Conservation (phyloP, 2,888 invertebrate species). For the Abscondita cerata region DNA sequence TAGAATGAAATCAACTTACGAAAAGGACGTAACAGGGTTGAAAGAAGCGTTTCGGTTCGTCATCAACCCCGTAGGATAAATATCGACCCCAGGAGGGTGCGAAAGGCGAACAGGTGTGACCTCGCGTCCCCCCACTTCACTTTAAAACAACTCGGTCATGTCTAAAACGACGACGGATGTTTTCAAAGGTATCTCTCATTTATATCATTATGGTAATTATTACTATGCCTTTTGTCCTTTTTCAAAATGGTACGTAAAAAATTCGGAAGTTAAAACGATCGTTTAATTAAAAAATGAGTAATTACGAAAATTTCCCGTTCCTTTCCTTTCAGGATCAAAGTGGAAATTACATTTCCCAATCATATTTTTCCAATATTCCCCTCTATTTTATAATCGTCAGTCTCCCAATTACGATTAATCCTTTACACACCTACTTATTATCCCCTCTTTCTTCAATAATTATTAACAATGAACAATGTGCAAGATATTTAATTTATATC, state of each 20-base stretch:
- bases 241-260: neutral
- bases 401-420: conserved; percentile 5
- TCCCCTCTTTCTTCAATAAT: neutral
- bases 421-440: conserved; percentile 5
- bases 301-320: too few relatives aligned
- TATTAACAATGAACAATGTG: conserved; percentile 1
- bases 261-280: neutral
- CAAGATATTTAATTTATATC: conserved; percentile 5
- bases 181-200: conserved; percentile 53
- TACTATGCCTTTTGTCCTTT: conserved; percentile 37
- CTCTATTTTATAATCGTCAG: neutral
- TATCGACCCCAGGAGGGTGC: conserved; percentile 47
- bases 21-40: conserved; percentile 24
- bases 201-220: conserved; percentile 47
- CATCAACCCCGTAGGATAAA: conserved; percentile 28
- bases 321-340: neutral
- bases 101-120: conserved; percentile 56
- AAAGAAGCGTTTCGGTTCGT: conserved; percentile 23
- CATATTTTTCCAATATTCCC: too few relatives aligned
- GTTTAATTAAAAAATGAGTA: neutral
- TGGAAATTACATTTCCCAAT: neutral
- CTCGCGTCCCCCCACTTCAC: conserved; percentile 46
- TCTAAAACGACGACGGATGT: conserved; percentile 53
- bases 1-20: conserved; percentile 40
- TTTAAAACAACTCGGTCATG: conserved; percentile 48